Base-by-base conservation (phyloP, 2,888 invertebrate genomes). In the Coelopa pilipes region DNA sequence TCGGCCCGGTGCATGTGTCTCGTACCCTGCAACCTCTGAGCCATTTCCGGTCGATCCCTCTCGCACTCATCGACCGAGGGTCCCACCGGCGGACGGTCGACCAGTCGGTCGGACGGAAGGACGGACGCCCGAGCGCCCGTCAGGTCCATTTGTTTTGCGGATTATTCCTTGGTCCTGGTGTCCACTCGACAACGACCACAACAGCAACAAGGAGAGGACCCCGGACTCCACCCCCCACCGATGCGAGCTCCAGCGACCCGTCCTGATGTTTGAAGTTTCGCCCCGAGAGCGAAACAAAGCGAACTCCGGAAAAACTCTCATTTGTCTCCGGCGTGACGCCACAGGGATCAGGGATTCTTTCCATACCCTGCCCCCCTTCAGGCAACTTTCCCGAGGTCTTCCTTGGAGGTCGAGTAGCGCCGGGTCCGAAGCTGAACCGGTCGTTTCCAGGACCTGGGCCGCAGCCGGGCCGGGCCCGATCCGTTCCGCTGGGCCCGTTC, bases 21-120 rank as follows among this genome's bases (percentile, higher is more conserved):
- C 57, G 55, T 34, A 68, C 55, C 24, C 68, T 24, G 45, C 68
- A 67, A 53, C 67, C 67, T 24, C 53, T 53, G 46, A 5, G 45
- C 34, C 34, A 68, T 55, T 68, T 68, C 68, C 55, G 68, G 24
- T 68, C 68, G 55, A 68, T 55, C 55, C 68, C 46, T 21, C n/a
- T 24, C 55, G 45, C 55, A 55, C 45, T 68, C 55, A 67, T 65
- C 65, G 17, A 65, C 46, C 63, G n/a, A n/a, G n/a, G n/a, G n/a
- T n/a, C n/a, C n/a, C n/a, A n/a, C n/a, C n/a, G n/a, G n/a, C n/a
- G n/a, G n/a, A n/a, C n/a, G n/a, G n/a, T n/a, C n/a, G n/a, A n/a
- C n/a, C n/a, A n/a, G n/a, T n/a, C n/a, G n/a, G n/a, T n/a, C n/a
- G n/a, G n/a, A n/a, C n/a, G n/a, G n/a, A n/a, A n/a, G n/a, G n/a